Percentiles rank a stretch among this genome's conserved stretches.
phyloP scores from a whole-genome alignment of 2,113 vertebrate species.

The Catharus fuscescens region DNA sequence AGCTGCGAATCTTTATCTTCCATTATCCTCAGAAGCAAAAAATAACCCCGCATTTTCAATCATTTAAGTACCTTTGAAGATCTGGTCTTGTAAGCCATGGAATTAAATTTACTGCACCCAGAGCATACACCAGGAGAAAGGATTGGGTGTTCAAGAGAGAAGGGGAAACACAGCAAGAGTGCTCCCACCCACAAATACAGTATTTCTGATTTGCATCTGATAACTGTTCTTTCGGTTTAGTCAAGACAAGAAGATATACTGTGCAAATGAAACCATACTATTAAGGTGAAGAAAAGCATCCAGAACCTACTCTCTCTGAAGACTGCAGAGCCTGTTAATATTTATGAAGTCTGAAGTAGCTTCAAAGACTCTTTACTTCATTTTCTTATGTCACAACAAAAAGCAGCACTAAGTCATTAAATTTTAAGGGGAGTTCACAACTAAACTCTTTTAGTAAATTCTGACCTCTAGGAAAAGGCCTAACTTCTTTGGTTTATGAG shows the following conservation, averaged over 20 bases:
- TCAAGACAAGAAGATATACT: neutral
- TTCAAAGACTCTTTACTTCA: conserved; percentile 48
- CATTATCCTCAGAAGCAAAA: neutral
- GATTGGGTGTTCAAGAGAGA: neutral
- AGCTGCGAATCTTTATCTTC: neutral
- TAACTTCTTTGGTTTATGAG: neutral
- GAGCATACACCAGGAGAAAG: neutral
- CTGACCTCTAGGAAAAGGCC: neutral
- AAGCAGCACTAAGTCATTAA: neutral
- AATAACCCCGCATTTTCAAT: neutral
- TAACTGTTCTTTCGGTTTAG: conserved; percentile 2
- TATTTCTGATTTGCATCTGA: neutral
- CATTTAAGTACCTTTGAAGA: neutral
- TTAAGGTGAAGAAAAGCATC: conserved; percentile 12
- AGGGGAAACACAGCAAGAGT: neutral
- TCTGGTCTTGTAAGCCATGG: neutral
- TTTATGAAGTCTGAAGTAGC: conserved; percentile 52
- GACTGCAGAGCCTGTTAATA: conserved; percentile 42
- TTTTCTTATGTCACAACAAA: conserved; percentile 5
- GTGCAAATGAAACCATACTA: neutral
- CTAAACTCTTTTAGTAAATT: neutral
- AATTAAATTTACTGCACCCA: neutral
- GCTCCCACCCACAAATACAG: neutral
- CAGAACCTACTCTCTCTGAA: conserved; percentile 4
- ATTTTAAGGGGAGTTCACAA: conserved; percentile 7